Base-by-base conservation (phyloP, 2,888 invertebrate genomes). In the Xestobium rufovillosum region DNA sequence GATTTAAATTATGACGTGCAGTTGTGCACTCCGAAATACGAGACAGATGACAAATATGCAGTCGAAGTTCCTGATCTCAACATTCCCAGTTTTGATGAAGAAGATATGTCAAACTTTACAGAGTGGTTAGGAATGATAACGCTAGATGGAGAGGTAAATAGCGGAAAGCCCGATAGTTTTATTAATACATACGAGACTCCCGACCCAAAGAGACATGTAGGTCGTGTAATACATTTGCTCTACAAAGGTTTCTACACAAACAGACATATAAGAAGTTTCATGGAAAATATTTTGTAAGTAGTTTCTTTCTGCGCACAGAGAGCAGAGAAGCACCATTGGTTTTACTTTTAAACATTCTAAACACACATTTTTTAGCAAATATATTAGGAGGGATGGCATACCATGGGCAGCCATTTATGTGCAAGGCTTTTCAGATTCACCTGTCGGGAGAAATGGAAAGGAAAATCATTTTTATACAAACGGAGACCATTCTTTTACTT, bases 81-180 rank as follows among this genome's bases (percentile, higher is more conserved):
- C 3, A 34, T 53, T 14, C 42, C 51, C 30, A 41, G 52, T 13
- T 38, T 47, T 19, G 45, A 57, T 28, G 43, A 52, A 14, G 51
- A 54, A 13, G 49, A 60, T 11, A 47, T 50, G 2, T 42, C 59
- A 10, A 60, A 68, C 36, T 61, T 75, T 38, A 59, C 70, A 3
- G 75, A 76, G 55, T 76, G 75, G 73, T 57, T 76, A 35, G 75
- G 73, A 31, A 62, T 71, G 54, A 56, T 71, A 39, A 61, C 69
- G 31, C 49, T 73, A 15, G 61, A 58, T 26, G 69, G 66, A 26
- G 61, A 70, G 47, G 47, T 66, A 54, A 51, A 51, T 16, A 50
- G 49, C 23, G 53, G 51, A 9, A 44, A 53, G 15, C 48, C 53
- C 8, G 53, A 65, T 27, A 51, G 59, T 43, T 69, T 58, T 50